Base-by-base conservation (phyloP, 2,797 vertebrate species). In the Rhadinocentrus ornatus region DNA sequence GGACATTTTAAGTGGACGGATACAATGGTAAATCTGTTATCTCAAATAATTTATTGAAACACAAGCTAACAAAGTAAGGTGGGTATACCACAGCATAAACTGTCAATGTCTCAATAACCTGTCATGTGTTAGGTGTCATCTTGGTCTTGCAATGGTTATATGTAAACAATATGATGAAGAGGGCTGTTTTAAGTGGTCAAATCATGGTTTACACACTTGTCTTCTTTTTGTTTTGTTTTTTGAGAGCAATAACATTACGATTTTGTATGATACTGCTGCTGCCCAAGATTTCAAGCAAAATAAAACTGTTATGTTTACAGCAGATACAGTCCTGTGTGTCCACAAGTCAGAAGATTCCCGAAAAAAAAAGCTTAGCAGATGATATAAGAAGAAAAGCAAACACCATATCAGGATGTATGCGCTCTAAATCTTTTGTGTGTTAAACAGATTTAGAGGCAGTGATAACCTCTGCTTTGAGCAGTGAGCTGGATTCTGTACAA, bases 381-480 rank as follows among this genome's bases (percentile, higher is more conserved):
- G 56, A 54, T 32, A 22, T 53, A 53, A 32, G 32, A 62, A 32
- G 16, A 35, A 12, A 48, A 32, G 53, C 39, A 68, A 72, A 75
- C 15, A 69, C 35, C 50, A 73, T 20, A 18, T 35, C 55, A 64
- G 52, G 29, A 57, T 60, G n/a, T 57, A 69, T 61, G 58, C 61
- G 22, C 72, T 46, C 24, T 31, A 61, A 67, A 69, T 75, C 71
- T 78, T 55, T 61, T 59, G 62, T 65, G 77, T 70, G 67, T 63
- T 64, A 76, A 55, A 70, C 35, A 83, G 82, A 83, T 84, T 80
- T 64, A 75, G 66, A 82, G 56, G 57, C 44, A 55, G 57, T 66
- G 70, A 83, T 78, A 80, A 83, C 82, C 74, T 67, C 26, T 2
- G 52, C 75, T 64, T 69, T 6, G 0, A 53, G 66, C 66, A 52